Evolutionary conservation across 1,140 invertebrate species (phyloP), one percentile per base, ranked within the genome.

Genomic region (Macrostomum lignano): DNA sequence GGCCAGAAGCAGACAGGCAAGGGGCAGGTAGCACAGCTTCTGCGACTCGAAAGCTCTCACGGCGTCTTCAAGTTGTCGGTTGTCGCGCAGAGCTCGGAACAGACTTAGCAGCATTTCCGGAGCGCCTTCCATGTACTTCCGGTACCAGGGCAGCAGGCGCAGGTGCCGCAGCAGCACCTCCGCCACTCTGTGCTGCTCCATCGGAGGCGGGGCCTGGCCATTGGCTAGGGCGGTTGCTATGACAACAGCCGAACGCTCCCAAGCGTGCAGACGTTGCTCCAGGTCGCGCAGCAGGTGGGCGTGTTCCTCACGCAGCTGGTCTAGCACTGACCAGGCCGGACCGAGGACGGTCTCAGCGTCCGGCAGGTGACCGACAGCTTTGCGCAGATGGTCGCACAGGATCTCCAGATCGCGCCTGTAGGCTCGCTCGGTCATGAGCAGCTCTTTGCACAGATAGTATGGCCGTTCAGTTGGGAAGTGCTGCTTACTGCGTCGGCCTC

Each of bases 351-450:
- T n/a, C n/a, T n/a, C n/a, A n/a, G n/a, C n/a, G n/a, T n/a, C n/a
- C n/a, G n/a, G n/a, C n/a, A n/a, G n/a, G n/a, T n/a, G n/a, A n/a
- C n/a, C n/a, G n/a, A n/a, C n/a, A n/a, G n/a, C n/a, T n/a, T n/a
- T n/a, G n/a, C n/a, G n/a, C n/a, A n/a, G n/a, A n/a, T n/a, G n/a
- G n/a, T n/a, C n/a, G 5, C 17, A 33, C 14, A 91, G 67, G 23
- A 88, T 72, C 55, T 86, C 77, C 39, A 93, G 57, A 51, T 91
- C 79, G 44, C 82, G 77, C 46, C 78, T 79, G 53, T 84, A 93
- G 0, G 81, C 88, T 38, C 81, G 59, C 50, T 91, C 82, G 1
- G 79, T 88, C 74, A 84, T 84, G 4, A 88, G 60, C 32, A 93
- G 56, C 58, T 93, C 81, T 54, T 86, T 86, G 24, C 75, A 72